Base-by-base conservation (phyloP, 1,140 invertebrate species). In the Tribolium madens region DNA sequence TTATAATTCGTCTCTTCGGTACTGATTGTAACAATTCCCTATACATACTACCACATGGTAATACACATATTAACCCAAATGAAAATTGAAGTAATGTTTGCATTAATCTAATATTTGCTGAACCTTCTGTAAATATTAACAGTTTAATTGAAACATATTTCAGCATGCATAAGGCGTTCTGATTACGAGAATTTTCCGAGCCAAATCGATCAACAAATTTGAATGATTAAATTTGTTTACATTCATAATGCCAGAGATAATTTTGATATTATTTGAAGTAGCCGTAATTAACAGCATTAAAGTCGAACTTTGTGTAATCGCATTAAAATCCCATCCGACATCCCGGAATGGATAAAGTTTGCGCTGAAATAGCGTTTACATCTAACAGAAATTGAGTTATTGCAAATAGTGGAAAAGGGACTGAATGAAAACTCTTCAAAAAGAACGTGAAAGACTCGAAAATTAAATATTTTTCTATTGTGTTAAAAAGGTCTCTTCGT, bases 91-190 rank as follows among this genome's bases (percentile, higher is more conserved):
- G 57, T 33, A 33, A 33, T 64, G 57, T 64, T 64, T 64, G 17
- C 57, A 64, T 64, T 64, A 64, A 64, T 64, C 57, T 33, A 64
- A 64, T 64, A 64, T 64, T 64, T 31, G 26, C 57, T 18, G 21
- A 64, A 64, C 21, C 57, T 64, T 26, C 12, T 26, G 57, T 33
- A 64, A 64, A 64, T 64, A 64, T 64, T 64, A 31, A 33, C 57
- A 57, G 57, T 64, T 64, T 64, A 64, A 64, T 64, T 64, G 57
- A 64, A 64, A 64, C 57, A 64, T 64, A 64, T 64, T 64, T 64
- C 12, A 64, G 26, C 52, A n/a, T n/a, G n/a, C 26, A 64, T 64
- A 64, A 64, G 57, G 57, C 21, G 18, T 12, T 26, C 18, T 17
- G 52, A 26, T 57, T n/a, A 9, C 14, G 10, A 2, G 50, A 15